These are phyloP conservation scores for Petrocephalus sullivani DNA, from an alignment of 2,797 vertebrate species.

Conservation along the genomic window DNA sequence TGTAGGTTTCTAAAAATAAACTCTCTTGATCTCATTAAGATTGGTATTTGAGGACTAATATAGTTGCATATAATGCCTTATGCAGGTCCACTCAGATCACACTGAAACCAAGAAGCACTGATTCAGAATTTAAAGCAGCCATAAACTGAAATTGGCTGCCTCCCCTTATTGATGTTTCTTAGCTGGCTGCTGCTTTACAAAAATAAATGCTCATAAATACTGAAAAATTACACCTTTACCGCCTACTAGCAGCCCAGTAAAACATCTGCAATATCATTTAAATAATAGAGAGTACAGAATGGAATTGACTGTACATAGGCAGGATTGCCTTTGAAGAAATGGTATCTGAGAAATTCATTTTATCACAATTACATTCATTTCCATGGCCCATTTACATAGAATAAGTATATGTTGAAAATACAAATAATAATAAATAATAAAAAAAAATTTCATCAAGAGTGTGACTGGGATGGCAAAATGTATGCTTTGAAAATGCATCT, in stretches of 20 bases:
- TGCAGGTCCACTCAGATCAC: not conserved
- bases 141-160: slow-evolving; percentile 31
- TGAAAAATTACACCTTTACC: slow-evolving; percentile 37
- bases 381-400: slow-evolving; percentile 39
- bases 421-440: too few species aligned
- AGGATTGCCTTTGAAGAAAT: not conserved
- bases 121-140: slow-evolving; percentile 26
- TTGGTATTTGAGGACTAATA: not conserved
- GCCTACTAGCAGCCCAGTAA: slow-evolving; percentile 20
- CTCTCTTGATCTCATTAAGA: not conserved
- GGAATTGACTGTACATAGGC: not conserved
- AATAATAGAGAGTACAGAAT: not conserved
- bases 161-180: slow-evolving; percentile 33
- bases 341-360: slow-evolving; percentile 18
- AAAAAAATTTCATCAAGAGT: not conserved
- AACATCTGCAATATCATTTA: slow-evolving; percentile 17
- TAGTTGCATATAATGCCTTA: not conserved
- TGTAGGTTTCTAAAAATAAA: not conserved
- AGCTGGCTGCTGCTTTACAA: slow-evolving; percentile 21
- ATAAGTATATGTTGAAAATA: slow-evolving; percentile 20
- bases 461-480: not conserved
- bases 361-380: slow-evolving; percentile 20
- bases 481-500: not conserved
- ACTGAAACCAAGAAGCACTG: slow-evolving; percentile 13
- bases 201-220: slow-evolving; percentile 27